Percentiles rank a stretch among this genome's conserved stretches.
Conservation (phyloP, 2,797 vertebrate genomes). For the Rousettus madagascariensis region DNA sequence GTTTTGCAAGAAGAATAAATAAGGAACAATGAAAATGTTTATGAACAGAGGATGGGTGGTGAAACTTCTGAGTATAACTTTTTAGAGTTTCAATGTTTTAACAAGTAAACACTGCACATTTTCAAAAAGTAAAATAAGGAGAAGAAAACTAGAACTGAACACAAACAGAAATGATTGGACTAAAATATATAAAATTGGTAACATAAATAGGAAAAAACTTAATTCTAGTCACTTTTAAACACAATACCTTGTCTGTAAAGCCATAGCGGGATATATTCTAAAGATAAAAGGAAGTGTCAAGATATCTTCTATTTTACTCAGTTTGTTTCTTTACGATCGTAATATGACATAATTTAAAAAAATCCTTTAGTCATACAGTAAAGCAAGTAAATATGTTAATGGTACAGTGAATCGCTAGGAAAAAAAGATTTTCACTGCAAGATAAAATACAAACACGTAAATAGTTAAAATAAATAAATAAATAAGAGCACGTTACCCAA, state of each 20-base stretch:
- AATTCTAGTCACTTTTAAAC: not conserved
- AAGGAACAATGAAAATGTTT: not conserved
- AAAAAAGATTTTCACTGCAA: not conserved
- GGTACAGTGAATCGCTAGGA: not conserved
- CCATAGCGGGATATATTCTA: not conserved
- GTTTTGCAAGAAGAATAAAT: not conserved
- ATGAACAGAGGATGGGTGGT: not conserved
- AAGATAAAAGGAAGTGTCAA: not conserved
- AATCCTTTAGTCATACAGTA: not conserved
- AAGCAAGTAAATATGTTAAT: not conserved
- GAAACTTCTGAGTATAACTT: not conserved
- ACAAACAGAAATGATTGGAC: not conserved
- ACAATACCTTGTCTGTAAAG: not conserved
- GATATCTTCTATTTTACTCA: not conserved
- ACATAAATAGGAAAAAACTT: not conserved
- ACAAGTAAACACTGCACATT: not conserved
- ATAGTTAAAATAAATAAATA: not conserved
- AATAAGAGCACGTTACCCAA: fast-evolving
- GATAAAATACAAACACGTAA: not conserved
- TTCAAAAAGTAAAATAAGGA: not conserved
- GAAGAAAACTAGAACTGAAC: not conserved
- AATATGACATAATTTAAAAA: not conserved
- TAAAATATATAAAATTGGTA: not conserved
- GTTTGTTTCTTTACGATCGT: not conserved
- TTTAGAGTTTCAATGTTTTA: not conserved